Evolutionary conservation across 2,113 vertebrate species (phyloP), one percentile per base, ranked within the genome.

Genomic region (Lichenostomus cassidix): DNA sequence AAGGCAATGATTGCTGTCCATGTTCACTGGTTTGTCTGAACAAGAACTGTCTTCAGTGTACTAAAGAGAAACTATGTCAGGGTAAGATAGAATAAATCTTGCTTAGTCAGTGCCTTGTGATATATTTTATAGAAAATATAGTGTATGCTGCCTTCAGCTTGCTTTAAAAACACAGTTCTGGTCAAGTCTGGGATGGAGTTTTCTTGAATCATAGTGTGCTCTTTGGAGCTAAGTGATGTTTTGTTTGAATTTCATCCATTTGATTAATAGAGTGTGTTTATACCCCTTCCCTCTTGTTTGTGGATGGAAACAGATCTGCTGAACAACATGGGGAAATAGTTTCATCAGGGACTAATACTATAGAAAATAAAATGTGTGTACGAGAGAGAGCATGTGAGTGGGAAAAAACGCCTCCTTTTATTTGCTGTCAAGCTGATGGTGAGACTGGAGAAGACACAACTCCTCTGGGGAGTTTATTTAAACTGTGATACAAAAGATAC

Each of bases 251-350:
- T 80, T 92, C 3, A 5, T 29, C 35, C 46, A 18, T 74, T 89
- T 90, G 70, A 89, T 87, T 91, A 70, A 90, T 53, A 42, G n/a
- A 77, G 41, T 49, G 28, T 58, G 29, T 92, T 90, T 93, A 79
- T 55, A 53, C 25, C 20, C 41, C 55, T 65, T 79, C 18, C 17
- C 10, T 92, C 46, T 65, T 92, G 46, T 90, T 93, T 86, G 37
- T 58, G 42, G 59, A 70, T 74, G 22, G 73, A 93, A 94, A 68
- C 11, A 87, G 42, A 87, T 67, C 58, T 52, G 15, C 37, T 5
- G 13, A 83, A 69, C 31, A 83, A 76, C 20, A 69, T 21, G 49
- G 49, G 70, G 77, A 87, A 94, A 78, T 19, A 5, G 50, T 91
- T 94, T 77, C 64, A 79, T 55, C 21, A 29, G 39, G 59, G 82